These are phyloP conservation scores for Stegana nigrithorax DNA, from an alignment of 2,888 invertebrate genomes.

Conservation along the genomic window DNA sequence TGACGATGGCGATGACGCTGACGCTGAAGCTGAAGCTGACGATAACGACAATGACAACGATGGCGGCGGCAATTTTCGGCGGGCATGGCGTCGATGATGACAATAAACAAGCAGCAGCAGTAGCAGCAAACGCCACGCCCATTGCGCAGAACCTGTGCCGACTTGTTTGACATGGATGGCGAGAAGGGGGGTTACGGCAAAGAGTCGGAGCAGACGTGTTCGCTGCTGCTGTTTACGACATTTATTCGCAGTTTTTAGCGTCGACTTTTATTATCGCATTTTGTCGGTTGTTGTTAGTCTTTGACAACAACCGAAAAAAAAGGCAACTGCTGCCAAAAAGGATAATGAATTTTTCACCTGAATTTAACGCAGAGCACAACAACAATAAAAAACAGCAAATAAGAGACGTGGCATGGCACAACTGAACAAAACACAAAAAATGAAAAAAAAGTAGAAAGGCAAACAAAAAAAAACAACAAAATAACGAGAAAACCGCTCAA, in stretches of 20 bases:
- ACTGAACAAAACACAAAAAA: not conserved
- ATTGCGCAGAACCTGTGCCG: too few species aligned
- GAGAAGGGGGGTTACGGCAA: not conserved
- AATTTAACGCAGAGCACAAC: not conserved
- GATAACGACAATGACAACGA: too few species aligned
- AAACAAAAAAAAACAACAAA: not conserved
- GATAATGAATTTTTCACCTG: conserved; percentile 45
- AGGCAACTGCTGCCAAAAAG: not conserved
- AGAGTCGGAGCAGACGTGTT: conserved; percentile 26
- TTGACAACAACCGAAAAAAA: too few species aligned
- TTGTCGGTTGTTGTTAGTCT: too few species aligned
- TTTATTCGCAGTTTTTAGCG: conserved; percentile 11
- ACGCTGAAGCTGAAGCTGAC: too few species aligned
- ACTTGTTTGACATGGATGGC: too few species aligned
- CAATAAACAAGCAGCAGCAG: conserved; percentile 47
- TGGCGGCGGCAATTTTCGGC: too few species aligned
- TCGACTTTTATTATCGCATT: not conserved
- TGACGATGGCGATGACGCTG: not conserved
- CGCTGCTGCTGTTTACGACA: conserved; percentile 22
- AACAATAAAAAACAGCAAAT: too few species aligned
- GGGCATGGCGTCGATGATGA: conserved; percentile 36
- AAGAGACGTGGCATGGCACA: too few species aligned
- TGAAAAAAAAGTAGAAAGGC: not conserved
- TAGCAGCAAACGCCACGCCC: too few species aligned
- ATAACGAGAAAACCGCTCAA: not conserved